Conservation (phyloP, 2,797 vertebrate genomes). For the Pangasius larnaudii region DNA sequence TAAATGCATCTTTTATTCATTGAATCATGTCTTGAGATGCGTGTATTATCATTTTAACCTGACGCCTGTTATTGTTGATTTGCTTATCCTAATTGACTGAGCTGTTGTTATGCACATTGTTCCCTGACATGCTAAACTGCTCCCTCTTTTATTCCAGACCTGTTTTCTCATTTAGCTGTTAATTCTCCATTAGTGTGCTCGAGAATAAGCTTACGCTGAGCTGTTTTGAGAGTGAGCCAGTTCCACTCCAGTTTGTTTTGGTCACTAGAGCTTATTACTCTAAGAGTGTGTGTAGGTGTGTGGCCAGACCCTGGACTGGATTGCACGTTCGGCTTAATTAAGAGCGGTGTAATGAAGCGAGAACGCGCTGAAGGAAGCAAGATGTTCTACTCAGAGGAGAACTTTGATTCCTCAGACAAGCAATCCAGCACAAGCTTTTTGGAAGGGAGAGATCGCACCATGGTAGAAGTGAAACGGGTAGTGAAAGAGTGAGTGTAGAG, state of each 20-base stretch:
- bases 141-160: background rate
- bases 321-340: slow-evolving; percentile 42
- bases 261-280: background rate
- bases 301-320: slow-evolving; percentile 10
- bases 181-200: background rate
- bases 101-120: background rate
- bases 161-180: slow-evolving; percentile 7
- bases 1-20: background rate
- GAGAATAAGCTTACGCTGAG: background rate
- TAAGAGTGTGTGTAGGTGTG: slow-evolving; percentile 31
- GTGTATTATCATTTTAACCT: background rate
- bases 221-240: background rate
- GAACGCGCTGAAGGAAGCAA: slow-evolving; percentile 10
- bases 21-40: background rate
- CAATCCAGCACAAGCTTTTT: background rate
- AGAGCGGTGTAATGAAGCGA: slow-evolving; percentile 34
- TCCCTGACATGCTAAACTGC: background rate
- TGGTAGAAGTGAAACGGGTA: background rate
- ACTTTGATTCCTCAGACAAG: background rate
- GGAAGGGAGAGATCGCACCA: background rate
- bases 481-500: background rate
- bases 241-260: slow-evolving; percentile 17
- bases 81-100: background rate
- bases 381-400: background rate
- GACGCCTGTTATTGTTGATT: background rate